Percentiles rank a stretch among this genome's conserved stretches.
phyloP scores from a whole-genome alignment of 2,797 vertebrate genomes.

The Lutjanus campechanus region DNA sequence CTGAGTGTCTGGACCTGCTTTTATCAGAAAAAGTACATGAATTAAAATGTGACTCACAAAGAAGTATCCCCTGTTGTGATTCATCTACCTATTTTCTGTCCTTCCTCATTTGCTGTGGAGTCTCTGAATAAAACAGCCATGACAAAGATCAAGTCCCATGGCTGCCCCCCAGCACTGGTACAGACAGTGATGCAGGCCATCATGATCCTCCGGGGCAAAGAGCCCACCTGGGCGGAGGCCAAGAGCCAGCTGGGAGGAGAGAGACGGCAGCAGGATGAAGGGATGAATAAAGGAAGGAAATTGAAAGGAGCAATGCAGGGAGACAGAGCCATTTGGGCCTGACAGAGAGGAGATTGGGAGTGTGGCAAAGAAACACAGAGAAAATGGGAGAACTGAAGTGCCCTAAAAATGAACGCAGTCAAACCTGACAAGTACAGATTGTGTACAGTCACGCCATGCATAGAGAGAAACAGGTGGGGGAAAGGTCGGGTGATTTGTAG shows the following conservation, averaged over 20 bases:
- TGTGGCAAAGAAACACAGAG: slow-evolving; percentile 47
- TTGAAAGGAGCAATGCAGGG: slow-evolving; percentile 36
- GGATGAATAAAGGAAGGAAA: slow-evolving; percentile 51
- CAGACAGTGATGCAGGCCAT: slow-evolving; percentile 90
- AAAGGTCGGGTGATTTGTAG: slow-evolving; percentile 8
- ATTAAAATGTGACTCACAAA: slow-evolving; percentile 21
- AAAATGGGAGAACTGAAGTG: slow-evolving; percentile 37
- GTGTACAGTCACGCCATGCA: slow-evolving; percentile 25
- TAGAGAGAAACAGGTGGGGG: neutral
- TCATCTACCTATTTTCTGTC: slow-evolving; percentile 3
- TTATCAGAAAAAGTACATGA: neutral
- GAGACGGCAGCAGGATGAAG: slow-evolving; percentile 48
- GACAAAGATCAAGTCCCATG: slow-evolving; percentile 88
- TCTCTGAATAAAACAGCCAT: slow-evolving; percentile 88
- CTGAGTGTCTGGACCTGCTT: slow-evolving; percentile 10
- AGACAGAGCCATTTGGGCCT: slow-evolving; percentile 52
- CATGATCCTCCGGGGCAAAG: slow-evolving; percentile 88
- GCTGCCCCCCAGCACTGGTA: slow-evolving; percentile 84
- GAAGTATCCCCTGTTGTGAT: slow-evolving; percentile 7
- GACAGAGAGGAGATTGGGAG: slow-evolving; percentile 54
- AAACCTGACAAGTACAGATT: slow-evolving; percentile 36
- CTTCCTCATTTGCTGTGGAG: slow-evolving; percentile 80
- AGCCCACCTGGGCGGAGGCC: slow-evolving; percentile 90
- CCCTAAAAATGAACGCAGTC: slow-evolving; percentile 36
- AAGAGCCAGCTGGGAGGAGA: slow-evolving; percentile 89